Conservation (phyloP, 2,797 vertebrate species). For the Prunella strophiata region DNA sequence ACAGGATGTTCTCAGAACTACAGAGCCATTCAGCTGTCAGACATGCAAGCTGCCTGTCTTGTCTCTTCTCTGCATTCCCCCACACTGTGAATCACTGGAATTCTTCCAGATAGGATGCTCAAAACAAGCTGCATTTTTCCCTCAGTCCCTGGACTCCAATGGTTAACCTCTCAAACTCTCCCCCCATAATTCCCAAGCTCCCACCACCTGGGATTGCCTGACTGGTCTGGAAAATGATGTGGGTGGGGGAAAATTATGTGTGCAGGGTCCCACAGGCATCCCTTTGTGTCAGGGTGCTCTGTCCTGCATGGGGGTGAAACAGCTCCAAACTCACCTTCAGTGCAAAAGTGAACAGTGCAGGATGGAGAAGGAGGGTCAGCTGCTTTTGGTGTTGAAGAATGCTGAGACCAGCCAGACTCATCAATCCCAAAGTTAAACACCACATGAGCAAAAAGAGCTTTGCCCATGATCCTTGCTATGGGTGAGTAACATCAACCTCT, state of each 20-base stretch:
- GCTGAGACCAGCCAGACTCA: neutral
- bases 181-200: neutral
- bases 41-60: neutral
- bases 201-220: neutral
- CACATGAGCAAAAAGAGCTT: neutral
- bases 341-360: neutral
- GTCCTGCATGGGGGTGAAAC: neutral
- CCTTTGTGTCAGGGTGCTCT: neutral
- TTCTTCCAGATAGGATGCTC: neutral
- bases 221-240: neutral
- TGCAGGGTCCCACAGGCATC: neutral
- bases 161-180: neutral
- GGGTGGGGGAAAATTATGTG: neutral
- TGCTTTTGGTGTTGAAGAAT: neutral
- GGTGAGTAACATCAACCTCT: neutral
- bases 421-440: neutral
- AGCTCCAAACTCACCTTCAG: neutral
- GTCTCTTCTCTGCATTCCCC: neutral
- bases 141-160: neutral
- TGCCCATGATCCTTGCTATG: neutral
- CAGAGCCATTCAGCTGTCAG: neutral
- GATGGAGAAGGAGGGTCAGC: neutral
- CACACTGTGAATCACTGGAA: neutral
- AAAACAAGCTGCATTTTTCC: neutral
- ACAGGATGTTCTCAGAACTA: constrained; percentile 3